Evolutionary conservation across 2,888 invertebrate genomes (phyloP).

Genomic region (Hyposoter dolosus): DNA sequence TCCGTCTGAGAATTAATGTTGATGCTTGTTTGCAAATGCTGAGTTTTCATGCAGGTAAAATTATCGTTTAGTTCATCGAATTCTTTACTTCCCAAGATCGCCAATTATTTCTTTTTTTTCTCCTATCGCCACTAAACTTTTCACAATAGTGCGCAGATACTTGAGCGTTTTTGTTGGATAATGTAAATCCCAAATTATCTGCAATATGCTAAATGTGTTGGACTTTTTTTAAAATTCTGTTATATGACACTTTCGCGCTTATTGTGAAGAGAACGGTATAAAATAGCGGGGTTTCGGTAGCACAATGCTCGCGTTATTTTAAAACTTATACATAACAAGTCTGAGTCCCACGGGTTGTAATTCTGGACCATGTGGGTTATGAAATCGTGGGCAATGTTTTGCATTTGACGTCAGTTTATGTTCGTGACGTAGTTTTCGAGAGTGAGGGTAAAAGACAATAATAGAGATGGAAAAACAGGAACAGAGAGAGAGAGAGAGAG

Average conservation of each 20-base stretch:
- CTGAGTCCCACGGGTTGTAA: conserved; percentile 32
- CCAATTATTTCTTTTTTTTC: not conserved
- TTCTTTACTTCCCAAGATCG: not conserved
- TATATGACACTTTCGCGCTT: not conserved
- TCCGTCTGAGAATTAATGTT: not conserved
- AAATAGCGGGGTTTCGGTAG: conserved; percentile 32
- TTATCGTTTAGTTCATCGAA: too few species aligned
- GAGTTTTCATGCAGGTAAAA: too few species aligned
- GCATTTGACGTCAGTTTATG: conserved; percentile 64
- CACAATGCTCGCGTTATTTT: conserved; percentile 6
- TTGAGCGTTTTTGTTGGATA: not conserved
- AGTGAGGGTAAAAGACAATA: conserved; percentile 8
- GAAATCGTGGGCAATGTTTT: conserved; percentile 54
- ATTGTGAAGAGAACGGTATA: conserved; percentile 28
- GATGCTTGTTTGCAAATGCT: not conserved
- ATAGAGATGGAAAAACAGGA: conserved; percentile 61
- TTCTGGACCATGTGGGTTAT: conserved; percentile 53
- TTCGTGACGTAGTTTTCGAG: conserved; percentile 62
- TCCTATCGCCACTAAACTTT: not conserved
- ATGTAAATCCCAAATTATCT: not conserved
- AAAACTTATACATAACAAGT: not conserved
- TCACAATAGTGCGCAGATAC: not conserved
- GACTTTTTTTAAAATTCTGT: not conserved
- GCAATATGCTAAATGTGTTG: not conserved
- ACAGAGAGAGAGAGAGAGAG: conserved; percentile 60